Conservation (phyloP, 2,797 vertebrate species). For the Alosa sapidissima region DNA sequence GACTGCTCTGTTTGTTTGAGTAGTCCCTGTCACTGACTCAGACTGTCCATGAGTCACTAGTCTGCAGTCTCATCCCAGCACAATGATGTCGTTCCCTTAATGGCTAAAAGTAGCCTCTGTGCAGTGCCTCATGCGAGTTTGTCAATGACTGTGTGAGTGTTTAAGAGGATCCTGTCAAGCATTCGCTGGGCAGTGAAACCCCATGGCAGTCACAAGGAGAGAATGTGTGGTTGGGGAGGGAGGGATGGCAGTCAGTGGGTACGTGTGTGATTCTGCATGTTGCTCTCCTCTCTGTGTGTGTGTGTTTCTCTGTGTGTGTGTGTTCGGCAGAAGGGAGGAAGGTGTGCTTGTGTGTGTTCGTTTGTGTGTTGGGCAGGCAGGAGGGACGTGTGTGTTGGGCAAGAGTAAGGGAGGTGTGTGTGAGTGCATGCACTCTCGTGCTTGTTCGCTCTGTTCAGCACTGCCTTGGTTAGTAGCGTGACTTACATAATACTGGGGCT, state of each 20-base stretch:
- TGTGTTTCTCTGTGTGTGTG: background rate
- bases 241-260: background rate
- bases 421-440: background rate
- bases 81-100: background rate
- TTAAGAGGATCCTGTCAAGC: background rate
- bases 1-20: background rate
- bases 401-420: background rate
- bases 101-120: background rate
- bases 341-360: too few species aligned
- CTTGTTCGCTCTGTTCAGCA: background rate
- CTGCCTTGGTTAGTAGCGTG: background rate
- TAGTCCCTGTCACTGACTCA: background rate
- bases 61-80: background rate
- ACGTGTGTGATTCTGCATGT: background rate
- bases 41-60: background rate
- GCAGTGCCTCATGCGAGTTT: background rate
- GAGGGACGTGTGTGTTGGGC: background rate
- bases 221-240: background rate
- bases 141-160: background rate
- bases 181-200: background rate
- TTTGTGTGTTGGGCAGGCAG: background rate
- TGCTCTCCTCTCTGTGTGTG: too few species aligned
- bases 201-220: too few species aligned
- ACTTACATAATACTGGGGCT: slow-evolving; percentile 14
- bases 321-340: background rate